Conservation (phyloP, 2,113 vertebrate species). For the Lates calcarifer region DNA sequence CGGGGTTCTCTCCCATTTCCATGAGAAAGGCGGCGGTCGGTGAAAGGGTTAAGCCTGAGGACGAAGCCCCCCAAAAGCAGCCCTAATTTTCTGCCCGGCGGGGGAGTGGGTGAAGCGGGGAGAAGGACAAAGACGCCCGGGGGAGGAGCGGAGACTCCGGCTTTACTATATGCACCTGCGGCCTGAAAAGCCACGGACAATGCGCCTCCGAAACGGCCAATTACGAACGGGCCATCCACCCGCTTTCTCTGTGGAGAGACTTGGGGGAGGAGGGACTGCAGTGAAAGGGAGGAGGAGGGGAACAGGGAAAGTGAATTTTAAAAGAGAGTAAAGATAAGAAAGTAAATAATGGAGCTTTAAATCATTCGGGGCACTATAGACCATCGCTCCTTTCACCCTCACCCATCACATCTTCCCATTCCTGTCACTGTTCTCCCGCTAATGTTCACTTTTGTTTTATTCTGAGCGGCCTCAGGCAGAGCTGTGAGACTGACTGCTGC, state of each 20-base stretch:
- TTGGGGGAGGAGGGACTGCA: slow-evolving; percentile 19
- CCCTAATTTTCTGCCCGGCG: slow-evolving; percentile 81
- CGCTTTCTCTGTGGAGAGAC: slow-evolving; percentile 75
- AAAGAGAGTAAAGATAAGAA: slow-evolving; percentile 77
- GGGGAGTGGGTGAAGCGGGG: slow-evolving; percentile 82
- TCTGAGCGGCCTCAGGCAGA: background rate
- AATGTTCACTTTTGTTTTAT: slow-evolving; percentile 20
- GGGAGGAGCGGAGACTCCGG: slow-evolving; percentile 83
- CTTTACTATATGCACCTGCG: slow-evolving; percentile 89
- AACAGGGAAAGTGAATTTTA: slow-evolving; percentile 77
- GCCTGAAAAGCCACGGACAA: slow-evolving; percentile 86
- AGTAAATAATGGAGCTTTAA: slow-evolving; percentile 82
- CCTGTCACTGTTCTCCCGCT: slow-evolving; percentile 17
- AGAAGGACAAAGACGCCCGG: slow-evolving; percentile 83
- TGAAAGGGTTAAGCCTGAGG: slow-evolving; percentile 88
- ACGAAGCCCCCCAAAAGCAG: slow-evolving; percentile 73
- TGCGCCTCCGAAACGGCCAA: slow-evolving; percentile 87
- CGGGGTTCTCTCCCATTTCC: slow-evolving; percentile 81
- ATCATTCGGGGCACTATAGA: slow-evolving; percentile 54
- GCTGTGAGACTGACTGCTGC: slow-evolving; percentile 16
- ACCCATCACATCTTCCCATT: slow-evolving; percentile 24
- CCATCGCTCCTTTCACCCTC: slow-evolving; percentile 22
- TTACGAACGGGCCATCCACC: slow-evolving; percentile 82
- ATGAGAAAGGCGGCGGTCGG: slow-evolving; percentile 85
- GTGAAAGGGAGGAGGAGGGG: slow-evolving; percentile 43